A percentile compares a stretch with the other conserved stretches of the same genome.
Evolutionary conservation across 2,797 vertebrate genomes (phyloP).

Genomic region (Spizella passerina): DNA sequence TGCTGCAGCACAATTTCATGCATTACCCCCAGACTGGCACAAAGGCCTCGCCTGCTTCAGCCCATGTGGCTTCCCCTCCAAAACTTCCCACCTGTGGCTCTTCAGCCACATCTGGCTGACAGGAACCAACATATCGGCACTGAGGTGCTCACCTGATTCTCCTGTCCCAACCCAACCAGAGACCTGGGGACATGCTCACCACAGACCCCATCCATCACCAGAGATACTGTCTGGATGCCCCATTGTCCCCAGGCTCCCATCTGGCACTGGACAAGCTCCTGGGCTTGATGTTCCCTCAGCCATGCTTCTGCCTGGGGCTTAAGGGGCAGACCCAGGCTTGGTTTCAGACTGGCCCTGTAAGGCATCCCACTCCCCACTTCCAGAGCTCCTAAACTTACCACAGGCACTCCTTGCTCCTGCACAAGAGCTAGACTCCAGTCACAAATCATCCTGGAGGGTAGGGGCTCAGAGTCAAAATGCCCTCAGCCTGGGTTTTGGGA

Average conservation of each 20-base stretch:
- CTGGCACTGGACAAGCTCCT: rapidly evolving
- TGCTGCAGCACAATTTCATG: background rate
- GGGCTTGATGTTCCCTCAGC: rapidly evolving
- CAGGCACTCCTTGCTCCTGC: background rate
- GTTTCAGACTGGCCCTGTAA: background rate
- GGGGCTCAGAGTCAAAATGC: rapidly evolving
- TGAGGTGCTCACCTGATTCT: background rate
- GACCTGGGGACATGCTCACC: rapidly evolving
- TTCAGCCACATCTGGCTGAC: background rate
- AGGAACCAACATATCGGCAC: rapidly evolving
- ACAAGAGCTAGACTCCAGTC: background rate
- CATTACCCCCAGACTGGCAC: rapidly evolving
- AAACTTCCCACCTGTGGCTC: no score
- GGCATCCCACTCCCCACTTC: background rate
- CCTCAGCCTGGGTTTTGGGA: background rate
- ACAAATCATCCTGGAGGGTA: rapidly evolving
- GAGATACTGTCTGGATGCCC: rapidly evolving
- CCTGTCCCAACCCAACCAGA: rapidly evolving
- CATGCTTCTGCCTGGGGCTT: rapidly evolving
- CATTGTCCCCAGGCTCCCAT: background rate
- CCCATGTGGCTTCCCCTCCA: background rate
- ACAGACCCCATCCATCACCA: background rate
- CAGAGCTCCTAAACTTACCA: background rate
- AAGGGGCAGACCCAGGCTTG: background rate
- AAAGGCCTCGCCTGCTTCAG: rapidly evolving